Evolutionary conservation across 2,888 invertebrate genomes (phyloP), one percentile per base, ranked within the genome.

Genomic region (Drosophila limbata): DNA sequence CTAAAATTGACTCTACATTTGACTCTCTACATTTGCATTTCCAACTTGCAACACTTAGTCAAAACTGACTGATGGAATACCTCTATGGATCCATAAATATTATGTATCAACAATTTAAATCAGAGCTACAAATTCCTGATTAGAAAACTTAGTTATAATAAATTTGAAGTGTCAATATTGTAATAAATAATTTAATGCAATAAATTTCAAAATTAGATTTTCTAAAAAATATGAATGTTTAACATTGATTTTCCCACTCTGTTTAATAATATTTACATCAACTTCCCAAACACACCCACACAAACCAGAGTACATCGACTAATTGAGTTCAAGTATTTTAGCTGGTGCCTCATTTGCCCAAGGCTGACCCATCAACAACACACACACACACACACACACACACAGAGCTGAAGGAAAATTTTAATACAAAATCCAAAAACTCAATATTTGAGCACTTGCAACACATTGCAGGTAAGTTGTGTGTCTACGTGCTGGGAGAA

Each of bases 381-480:
- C 31, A 66, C 56, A 53, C 35, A 39, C 55, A 45, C 31, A 44
- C 50, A 53, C 21, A 42, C 33, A 19, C 42, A 61, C 50, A 28
- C 28, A 42, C 9, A 31, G 28, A 10, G 15, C 42, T 19, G 15
- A 31, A 35, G 25, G 17, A 40, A 69, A 77, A 80, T 74, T 90
- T 77, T 77, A 69, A 90, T 90, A 67, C 42, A 73, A 84, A 84
- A 88, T 89, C 89, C 79, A 74, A 79, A 90, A 90, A 79, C 73
- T 80, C 89, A 90, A 90, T 90, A 88, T 89, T 90, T 90, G 89
- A 78, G 69, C 61, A 77, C 68, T 70, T 65, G 60, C 52, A 66
- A 57, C 76, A 68, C 62, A 69, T 47, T 63, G 37, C 60, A 69
- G 74, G 78, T 57, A 48, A 61, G 44, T 35, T 37, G 45, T 3